Base-by-base conservation (phyloP, 2,113 vertebrate species). In the Poecilia latipinna region DNA sequence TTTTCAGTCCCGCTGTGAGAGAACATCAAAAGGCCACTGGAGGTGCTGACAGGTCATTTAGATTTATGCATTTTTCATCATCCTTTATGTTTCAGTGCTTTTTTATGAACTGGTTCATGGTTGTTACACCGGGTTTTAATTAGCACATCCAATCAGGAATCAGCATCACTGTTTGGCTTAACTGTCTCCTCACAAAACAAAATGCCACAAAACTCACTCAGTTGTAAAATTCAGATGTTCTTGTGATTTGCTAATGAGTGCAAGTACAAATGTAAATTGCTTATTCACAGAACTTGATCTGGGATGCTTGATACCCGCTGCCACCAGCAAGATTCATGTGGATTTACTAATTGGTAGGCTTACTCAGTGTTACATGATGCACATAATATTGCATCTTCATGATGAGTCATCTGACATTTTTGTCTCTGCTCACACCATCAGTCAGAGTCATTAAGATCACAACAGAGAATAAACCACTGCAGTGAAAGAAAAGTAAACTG, bases 321-420 rank as follows among this genome's bases (percentile, higher is more conserved):
- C 72, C 76, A 66, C 63, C 66, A 76, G 79, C 70, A 70, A 77
- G 74, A 83, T 80, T 84, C 70, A 82, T 88, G 75, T 72, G 78
- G 75, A 80, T 60, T 75, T 83, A 90, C 82, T 84, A 90, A 88
- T 88, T 87, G 74, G 61, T 78, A 35, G 60, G 83, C 79, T 82
- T 85, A 89, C 64, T 88, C 89, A 86, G 72, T 82, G 75, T 72
- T 91, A 70, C 72, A 79, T 66, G 78, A 82, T 77, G 79, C 86
- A 87, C 72, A 72, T 44, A 68, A 35, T 69, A 61, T 70, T 83
- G 75, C 63, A 83, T 81, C 79, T 82, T 84, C 78, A 72, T 75
- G 79, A 80, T 78, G 76, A 86, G 54, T 90, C 85, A 89, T 85
- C 83, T 89, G 88, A 89, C 86, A 82, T 86, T 86, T 79, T 85